A percentile compares a stretch with the other conserved stretches of the same genome.
Conservation (phyloP, 2,888 invertebrate species). For the Eulithis prunata region DNA sequence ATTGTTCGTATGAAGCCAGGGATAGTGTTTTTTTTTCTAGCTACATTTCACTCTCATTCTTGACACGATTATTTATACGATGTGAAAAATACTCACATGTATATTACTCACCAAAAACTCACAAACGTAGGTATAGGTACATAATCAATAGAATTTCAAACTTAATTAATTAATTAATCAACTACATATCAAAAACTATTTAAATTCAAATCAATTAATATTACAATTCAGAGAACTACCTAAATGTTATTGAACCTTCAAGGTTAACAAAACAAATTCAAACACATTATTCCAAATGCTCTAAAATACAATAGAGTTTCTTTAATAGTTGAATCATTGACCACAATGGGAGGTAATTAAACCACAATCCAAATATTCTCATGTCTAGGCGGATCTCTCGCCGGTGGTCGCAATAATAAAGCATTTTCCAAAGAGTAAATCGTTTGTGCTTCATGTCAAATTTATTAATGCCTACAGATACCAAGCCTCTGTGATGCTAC, state of each 20-base stretch:
- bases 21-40: conserved; percentile 3
- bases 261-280: conserved; percentile 41
- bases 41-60: too few species aligned
- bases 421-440: conserved; percentile 52
- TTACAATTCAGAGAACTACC: not conserved
- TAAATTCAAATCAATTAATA: too few species aligned
- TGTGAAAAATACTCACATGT: not conserved
- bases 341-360: conserved; percentile 82
- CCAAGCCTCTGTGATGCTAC: conserved; percentile 43
- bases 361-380: conserved; percentile 79
- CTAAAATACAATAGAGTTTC: conserved; percentile 45
- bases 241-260: conserved; percentile 40
- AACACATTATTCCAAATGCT: conserved; percentile 34
- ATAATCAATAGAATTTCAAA: not conserved
- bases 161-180: too few species aligned
- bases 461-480: conserved; percentile 43
- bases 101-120: not conserved
- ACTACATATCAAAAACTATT: too few species aligned
- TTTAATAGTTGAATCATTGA: conserved; percentile 53
- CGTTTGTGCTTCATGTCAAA: too few species aligned
- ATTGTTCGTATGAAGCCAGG: conserved; percentile 13
- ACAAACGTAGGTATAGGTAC: not conserved
- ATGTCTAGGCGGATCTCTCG: conserved; percentile 71
- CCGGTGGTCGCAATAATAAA: conserved; percentile 77
- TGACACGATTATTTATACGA: too few species aligned